Evolutionary conservation across 2,113 vertebrate species (phyloP).

Genomic region (Equus quagga): DNA sequence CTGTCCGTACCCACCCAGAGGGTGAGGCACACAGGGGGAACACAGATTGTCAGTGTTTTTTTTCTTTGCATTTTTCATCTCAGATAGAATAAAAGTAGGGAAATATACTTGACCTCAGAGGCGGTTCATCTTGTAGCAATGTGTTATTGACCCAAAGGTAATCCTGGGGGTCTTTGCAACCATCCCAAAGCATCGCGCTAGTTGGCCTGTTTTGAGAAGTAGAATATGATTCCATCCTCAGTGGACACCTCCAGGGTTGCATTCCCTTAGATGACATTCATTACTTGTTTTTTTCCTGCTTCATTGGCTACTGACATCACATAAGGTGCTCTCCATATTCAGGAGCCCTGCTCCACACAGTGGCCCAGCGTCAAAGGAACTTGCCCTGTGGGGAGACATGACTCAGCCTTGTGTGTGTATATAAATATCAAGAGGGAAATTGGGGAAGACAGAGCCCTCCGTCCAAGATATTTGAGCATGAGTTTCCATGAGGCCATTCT

Average conservation of each 20-base stretch:
- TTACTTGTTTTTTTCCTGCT: not conserved
- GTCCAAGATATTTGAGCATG: not conserved
- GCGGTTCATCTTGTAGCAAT: not conserved
- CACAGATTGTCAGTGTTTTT: not conserved
- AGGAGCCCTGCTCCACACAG: not conserved
- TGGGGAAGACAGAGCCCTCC: not conserved
- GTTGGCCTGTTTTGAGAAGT: not conserved
- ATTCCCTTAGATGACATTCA: not conserved
- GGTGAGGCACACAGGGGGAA: conserved; percentile 23
- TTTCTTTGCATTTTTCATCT: conserved; percentile 59
- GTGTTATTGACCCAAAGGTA: not conserved
- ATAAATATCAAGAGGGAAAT: not conserved
- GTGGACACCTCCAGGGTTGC: not conserved
- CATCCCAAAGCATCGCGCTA: not conserved
- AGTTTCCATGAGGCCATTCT: not conserved
- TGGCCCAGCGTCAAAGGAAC: not conserved
- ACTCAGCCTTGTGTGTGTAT: not conserved
- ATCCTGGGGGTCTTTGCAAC: not conserved
- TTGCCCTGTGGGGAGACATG: not conserved
- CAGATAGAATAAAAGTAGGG: conserved; percentile 47
- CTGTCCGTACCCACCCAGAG: not conserved
- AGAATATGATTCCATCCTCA: not conserved
- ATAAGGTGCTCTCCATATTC: fast-evolving
- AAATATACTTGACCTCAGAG: not conserved
- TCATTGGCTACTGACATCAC: not conserved